Evolutionary conservation across 1,140 invertebrate species (phyloP).

Genomic region (Araneus ventricosus): DNA sequence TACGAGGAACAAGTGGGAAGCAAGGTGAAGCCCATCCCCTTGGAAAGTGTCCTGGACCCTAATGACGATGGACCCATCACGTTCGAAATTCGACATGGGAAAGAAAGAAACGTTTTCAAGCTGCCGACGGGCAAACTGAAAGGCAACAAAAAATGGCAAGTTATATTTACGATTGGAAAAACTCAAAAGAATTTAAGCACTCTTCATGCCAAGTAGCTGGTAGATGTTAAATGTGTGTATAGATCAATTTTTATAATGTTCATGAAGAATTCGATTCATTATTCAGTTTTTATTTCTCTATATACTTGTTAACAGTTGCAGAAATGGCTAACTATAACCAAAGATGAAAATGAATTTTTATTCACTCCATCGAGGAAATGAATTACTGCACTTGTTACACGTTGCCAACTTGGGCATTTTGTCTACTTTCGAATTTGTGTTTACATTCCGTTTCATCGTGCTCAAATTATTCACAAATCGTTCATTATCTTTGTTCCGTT

Average conservation of each 20-base stretch:
- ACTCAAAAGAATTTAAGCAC: constrained; percentile 38
- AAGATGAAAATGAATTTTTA: neutral
- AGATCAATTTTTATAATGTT: constrained; percentile 5
- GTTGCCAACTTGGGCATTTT: no score
- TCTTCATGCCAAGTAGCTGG: constrained; percentile 70
- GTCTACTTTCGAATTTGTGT: no score
- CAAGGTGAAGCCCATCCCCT: constrained; percentile 62
- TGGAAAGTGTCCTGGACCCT: constrained; percentile 66
- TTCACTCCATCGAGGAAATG: neutral
- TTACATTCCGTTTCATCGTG: no score
- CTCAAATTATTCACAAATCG: no score
- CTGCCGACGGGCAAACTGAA: constrained; percentile 75
- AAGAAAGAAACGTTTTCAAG: constrained; percentile 76
- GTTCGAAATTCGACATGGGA: constrained; percentile 75
- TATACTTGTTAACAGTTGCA: neutral
- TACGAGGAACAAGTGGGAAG: constrained; percentile 62
- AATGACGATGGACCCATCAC: constrained; percentile 75
- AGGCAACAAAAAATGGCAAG: constrained; percentile 77
- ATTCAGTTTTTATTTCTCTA: neutral
- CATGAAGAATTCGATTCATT: neutral
- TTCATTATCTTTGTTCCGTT: no score
- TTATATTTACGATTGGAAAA: constrained; percentile 77
- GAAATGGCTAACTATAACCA: no score
- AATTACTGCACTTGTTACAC: neutral
- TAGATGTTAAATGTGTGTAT: neutral